Evolutionary conservation across 1,140 invertebrate species (phyloP).

Genomic region (Aphidius gifuensis): DNA sequence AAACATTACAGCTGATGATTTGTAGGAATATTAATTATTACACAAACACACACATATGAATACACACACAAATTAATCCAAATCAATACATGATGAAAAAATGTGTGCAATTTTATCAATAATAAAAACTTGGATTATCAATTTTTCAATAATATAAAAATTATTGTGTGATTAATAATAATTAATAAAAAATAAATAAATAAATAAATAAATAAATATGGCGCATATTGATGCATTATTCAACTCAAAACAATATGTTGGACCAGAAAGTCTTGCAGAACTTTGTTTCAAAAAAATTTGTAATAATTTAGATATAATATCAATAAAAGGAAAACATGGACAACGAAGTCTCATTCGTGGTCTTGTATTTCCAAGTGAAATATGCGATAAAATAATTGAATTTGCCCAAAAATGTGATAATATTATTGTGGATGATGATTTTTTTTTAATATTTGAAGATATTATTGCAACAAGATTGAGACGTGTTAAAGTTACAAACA

Average conservation of each 20-base stretch:
- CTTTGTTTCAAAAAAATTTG: slow-evolving; percentile 65
- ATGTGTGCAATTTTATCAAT: no score
- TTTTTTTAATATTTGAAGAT: slow-evolving; percentile 72
- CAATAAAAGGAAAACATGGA: slow-evolving; percentile 42
- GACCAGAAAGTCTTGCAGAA: slow-evolving; percentile 56
- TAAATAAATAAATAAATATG: slow-evolving; percentile 32
- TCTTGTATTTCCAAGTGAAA: slow-evolving; percentile 65
- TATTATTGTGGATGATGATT: slow-evolving; percentile 60
- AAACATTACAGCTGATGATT: slow-evolving; percentile 27
- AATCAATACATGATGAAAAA: no score
- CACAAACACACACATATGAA: no score
- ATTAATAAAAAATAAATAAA: no score
- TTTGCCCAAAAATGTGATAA: slow-evolving; percentile 59
- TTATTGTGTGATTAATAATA: no score
- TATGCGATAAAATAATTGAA: slow-evolving; percentile 68
- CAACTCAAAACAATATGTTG: slow-evolving; percentile 40
- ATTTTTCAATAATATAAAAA: no score
- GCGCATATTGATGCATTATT: slow-evolving; percentile 42
- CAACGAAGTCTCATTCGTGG: slow-evolving; percentile 53
- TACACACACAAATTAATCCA: no score
- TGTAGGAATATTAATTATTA: no score
- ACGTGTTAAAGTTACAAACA: slow-evolving; percentile 66
- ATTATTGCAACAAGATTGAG: slow-evolving; percentile 65
- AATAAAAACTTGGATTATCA: no score
- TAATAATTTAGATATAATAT: slow-evolving; percentile 62